phyloP scores from a whole-genome alignment of 2,888 invertebrate genomes.

The Acanthoscelides obtectus region DNA sequence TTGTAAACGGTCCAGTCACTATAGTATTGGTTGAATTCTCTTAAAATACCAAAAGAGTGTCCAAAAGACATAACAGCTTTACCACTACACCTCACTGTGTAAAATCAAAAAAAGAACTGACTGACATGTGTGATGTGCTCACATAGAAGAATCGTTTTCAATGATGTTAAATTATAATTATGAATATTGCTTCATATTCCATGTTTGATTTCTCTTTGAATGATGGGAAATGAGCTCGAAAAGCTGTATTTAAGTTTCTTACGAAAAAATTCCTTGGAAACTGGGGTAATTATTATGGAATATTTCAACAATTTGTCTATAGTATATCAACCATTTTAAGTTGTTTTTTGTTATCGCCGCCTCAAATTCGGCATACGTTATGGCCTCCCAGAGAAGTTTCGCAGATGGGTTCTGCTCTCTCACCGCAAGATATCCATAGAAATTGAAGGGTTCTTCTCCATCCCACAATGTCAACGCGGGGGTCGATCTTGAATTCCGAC shows the following conservation, averaged over 20 bases:
- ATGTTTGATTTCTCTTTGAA: not conserved
- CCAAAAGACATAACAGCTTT: not conserved
- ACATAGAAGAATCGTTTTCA: not conserved
- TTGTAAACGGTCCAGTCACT: constrained; percentile 21
- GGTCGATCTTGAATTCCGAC: too few relatives aligned
- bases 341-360: too few relatives aligned
- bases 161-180: not conserved
- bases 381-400: too few relatives aligned
- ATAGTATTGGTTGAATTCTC: constrained; percentile 11
- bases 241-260: not conserved
- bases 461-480: too few relatives aligned
- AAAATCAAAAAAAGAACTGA: not conserved
- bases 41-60: constrained; percentile 9
- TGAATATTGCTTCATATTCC: not conserved
- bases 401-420: too few relatives aligned
- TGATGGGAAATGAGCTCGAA: not conserved
- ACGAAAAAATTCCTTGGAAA: not conserved
- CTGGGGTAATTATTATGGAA: not conserved
- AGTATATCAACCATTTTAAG: too few relatives aligned
- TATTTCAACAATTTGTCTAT: not conserved
- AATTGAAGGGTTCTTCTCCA: too few relatives aligned
- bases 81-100: not conserved
- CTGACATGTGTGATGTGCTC: not conserved
- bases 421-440: too few relatives aligned
- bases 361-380: too few relatives aligned